Evolutionary conservation across 2,113 vertebrate species (phyloP).

Genomic region (Tragulus kanchil): DNA sequence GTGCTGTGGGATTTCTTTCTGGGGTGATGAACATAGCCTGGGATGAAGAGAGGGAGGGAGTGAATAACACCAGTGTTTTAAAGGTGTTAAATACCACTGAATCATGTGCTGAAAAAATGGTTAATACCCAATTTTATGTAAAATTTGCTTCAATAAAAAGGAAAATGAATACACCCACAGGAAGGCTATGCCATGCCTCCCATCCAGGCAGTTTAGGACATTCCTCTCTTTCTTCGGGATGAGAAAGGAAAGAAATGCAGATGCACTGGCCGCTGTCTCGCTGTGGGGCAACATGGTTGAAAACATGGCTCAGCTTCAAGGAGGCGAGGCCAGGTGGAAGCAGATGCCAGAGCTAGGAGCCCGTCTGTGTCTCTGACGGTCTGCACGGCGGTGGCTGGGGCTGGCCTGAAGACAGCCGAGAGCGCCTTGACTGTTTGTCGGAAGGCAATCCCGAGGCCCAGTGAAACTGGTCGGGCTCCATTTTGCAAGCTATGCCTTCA

Average conservation of each 20-base stretch:
- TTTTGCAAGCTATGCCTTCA: rapidly evolving
- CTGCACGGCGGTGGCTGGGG: too few relatives aligned
- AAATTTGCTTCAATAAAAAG: background rate
- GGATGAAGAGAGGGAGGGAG: rapidly evolving
- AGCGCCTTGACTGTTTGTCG: background rate
- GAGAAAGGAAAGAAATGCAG: background rate
- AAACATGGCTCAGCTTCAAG: rapidly evolving
- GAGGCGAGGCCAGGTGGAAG: rapidly evolving
- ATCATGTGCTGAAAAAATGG: rapidly evolving
- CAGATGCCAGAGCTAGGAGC: rapidly evolving
- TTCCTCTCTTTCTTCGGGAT: background rate
- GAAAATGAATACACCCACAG: background rate
- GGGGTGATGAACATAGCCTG: background rate
- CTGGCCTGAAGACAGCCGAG: too few relatives aligned
- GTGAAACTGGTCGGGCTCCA: rapidly evolving
- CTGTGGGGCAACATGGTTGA: rapidly evolving
- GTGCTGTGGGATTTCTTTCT: rapidly evolving
- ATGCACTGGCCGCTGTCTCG: rapidly evolving
- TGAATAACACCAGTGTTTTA: rapidly evolving
- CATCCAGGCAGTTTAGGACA: background rate
- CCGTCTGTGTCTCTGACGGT: rapidly evolving
- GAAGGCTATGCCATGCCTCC: background rate
- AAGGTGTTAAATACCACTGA: background rate
- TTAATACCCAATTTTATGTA: rapidly evolving
- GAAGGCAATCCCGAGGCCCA: background rate